These are phyloP conservation scores for Arizona elegans DNA, from an alignment of 2,113 vertebrate genomes.

Conservation along the genomic window DNA sequence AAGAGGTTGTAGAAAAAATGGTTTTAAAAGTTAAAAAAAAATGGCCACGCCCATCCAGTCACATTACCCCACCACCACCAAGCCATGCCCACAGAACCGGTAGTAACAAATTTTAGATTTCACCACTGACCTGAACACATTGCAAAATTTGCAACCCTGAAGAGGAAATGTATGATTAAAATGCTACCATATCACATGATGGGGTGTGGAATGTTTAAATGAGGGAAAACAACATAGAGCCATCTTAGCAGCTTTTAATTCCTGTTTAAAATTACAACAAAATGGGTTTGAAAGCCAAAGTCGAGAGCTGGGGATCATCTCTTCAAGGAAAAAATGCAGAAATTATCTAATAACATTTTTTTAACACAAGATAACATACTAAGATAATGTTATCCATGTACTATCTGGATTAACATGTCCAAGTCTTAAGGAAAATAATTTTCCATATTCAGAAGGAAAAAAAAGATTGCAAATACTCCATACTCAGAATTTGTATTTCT, in stretches of 20 bases:
- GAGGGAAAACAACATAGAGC: neutral
- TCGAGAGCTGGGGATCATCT: neutral
- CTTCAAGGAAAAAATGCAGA: neutral
- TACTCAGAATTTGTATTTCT: conserved; percentile 14
- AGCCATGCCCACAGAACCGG: too few relatives aligned
- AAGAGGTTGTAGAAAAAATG: too few relatives aligned
- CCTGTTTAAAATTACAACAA: neutral
- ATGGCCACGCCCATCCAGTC: too few relatives aligned
- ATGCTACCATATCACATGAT: neutral
- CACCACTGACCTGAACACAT: neutral
- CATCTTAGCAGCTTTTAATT: neutral
- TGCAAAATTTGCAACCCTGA: neutral
- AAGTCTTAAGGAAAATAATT: neutral
- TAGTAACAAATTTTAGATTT: too few relatives aligned
- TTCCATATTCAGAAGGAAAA: conserved; percentile 27
- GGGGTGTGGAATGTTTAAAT: neutral
- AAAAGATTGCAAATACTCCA: conserved; percentile 49
- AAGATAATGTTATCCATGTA: neutral
- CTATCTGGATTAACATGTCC: neutral
- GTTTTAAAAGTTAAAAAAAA: too few relatives aligned
- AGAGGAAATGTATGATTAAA: neutral
- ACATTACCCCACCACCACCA: too few relatives aligned
- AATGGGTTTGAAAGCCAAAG: neutral
- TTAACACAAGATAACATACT: neutral
- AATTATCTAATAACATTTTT: neutral